phyloP scores from a whole-genome alignment of 2,797 vertebrate species.

The Salmo trutta region DNA sequence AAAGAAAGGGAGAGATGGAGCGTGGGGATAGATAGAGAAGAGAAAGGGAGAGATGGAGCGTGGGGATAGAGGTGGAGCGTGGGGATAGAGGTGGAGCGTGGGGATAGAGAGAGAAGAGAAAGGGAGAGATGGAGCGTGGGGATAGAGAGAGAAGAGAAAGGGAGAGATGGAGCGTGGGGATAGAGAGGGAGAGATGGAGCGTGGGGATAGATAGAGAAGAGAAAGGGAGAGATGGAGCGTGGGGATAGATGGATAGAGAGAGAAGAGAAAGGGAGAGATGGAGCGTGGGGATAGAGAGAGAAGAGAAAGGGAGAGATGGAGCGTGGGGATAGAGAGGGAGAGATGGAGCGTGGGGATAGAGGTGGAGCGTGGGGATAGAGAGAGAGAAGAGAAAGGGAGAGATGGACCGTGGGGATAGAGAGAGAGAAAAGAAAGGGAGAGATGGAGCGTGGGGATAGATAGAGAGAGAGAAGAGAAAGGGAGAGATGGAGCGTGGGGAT shows the following conservation, averaged over 20 bases:
- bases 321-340: background rate
- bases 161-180: background rate
- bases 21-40: background rate
- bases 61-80: background rate
- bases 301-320: background rate
- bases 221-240: too few relatives aligned
- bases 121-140: too few relatives aligned
- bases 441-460: background rate
- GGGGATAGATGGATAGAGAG: conserved; percentile 12
- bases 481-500: background rate
- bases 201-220: background rate
- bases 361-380: background rate
- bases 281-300: background rate
- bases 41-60: background rate
- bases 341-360: background rate
- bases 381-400: conserved; percentile 16
- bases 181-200: background rate
- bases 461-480: conserved; percentile 14
- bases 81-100: too few relatives aligned
- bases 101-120: conserved; percentile 14
- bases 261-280: background rate
- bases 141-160: background rate
- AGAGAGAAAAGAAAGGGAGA: background rate
- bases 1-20: background rate
- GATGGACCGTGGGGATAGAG: background rate